These are phyloP conservation scores for Scrobipalpa costella DNA, from an alignment of 2,888 invertebrate species.

Conservation along the genomic window DNA sequence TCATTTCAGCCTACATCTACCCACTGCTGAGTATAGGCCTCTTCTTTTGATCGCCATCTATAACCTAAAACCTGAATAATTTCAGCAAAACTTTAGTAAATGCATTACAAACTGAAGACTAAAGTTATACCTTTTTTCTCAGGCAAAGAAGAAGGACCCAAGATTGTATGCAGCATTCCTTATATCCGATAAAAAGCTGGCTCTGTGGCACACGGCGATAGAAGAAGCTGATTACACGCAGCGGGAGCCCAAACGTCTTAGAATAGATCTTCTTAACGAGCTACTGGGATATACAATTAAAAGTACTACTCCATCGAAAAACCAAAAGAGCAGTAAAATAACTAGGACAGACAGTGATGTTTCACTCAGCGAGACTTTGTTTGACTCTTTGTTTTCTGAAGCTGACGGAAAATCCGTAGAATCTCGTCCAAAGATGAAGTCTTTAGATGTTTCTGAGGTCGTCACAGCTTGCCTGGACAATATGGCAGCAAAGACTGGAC, in stretches of 20 bases:
- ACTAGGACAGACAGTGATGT: conserved; percentile 69
- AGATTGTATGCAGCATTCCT: conserved; percentile 76
- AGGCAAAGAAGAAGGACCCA: conserved; percentile 79
- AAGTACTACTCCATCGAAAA: conserved; percentile 45
- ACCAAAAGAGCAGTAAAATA: conserved; percentile 56
- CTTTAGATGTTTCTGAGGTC: conserved; percentile 71
- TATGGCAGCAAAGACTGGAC: conserved; percentile 76
- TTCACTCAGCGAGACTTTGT: conserved; percentile 73
- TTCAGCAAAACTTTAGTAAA: no score
- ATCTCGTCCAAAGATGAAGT: conserved; percentile 52
- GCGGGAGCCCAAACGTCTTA: conserved; percentile 76
- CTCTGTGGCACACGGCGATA: conserved; percentile 87
- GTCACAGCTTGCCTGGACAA: conserved; percentile 75
- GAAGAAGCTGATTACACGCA: conserved; percentile 87
- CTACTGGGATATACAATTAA: conserved; percentile 57
- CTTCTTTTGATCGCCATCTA: no score
- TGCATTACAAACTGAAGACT: no score
- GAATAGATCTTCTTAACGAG: conserved; percentile 77
- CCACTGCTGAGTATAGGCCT: no score
- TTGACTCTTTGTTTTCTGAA: conserved; percentile 72
- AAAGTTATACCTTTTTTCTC: conserved; percentile 34
- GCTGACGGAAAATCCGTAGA: conserved; percentile 61
- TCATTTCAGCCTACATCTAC: no score
- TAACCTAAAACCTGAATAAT: no score
- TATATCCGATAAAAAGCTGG: conserved; percentile 76